A percentile compares a stretch with the other conserved stretches of the same genome.
Evolutionary conservation across 2,888 invertebrate species (phyloP).

Genomic region (Troides oblongomaculatus): DNA sequence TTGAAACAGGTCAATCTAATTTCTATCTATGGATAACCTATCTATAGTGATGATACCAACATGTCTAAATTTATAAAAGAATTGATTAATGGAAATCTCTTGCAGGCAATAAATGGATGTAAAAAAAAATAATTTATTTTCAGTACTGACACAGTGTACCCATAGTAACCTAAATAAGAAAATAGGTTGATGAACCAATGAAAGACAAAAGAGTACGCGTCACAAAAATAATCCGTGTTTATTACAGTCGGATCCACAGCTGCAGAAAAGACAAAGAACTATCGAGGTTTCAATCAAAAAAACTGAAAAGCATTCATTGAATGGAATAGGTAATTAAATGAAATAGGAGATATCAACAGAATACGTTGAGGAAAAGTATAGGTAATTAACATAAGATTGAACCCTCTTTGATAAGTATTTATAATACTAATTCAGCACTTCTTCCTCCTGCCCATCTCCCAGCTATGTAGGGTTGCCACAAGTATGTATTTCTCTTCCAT

Average conservation of each 20-base stretch:
- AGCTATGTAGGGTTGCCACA: too few species aligned
- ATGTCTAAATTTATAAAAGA: too few species aligned
- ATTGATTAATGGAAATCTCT: background rate
- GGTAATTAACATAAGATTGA: too few species aligned
- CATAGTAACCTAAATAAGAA: conserved; percentile 25
- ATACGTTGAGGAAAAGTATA: background rate
- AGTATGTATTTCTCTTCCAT: too few species aligned
- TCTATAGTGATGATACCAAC: too few species aligned
- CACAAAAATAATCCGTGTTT: conserved; percentile 26
- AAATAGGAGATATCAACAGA: background rate
- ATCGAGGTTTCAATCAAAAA: conserved; percentile 14
- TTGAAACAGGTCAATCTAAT: too few species aligned
- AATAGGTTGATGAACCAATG: conserved; percentile 26
- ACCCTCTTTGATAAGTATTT: too few species aligned
- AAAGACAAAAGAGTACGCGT: conserved; percentile 20
- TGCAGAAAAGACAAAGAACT: conserved; percentile 12
- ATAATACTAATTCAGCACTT: too few species aligned
- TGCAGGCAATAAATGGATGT: background rate
- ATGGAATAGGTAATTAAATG: background rate
- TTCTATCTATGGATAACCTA: too few species aligned
- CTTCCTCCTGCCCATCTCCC: too few species aligned
- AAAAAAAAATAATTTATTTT: background rate
- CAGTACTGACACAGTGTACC: conserved; percentile 2
- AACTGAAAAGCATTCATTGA: background rate
- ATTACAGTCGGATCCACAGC: conserved; percentile 15